Evolutionary conservation across 2,888 invertebrate genomes (phyloP), one percentile per base, ranked within the genome.

Genomic region (Parapristionchus giblindavisi): DNA sequence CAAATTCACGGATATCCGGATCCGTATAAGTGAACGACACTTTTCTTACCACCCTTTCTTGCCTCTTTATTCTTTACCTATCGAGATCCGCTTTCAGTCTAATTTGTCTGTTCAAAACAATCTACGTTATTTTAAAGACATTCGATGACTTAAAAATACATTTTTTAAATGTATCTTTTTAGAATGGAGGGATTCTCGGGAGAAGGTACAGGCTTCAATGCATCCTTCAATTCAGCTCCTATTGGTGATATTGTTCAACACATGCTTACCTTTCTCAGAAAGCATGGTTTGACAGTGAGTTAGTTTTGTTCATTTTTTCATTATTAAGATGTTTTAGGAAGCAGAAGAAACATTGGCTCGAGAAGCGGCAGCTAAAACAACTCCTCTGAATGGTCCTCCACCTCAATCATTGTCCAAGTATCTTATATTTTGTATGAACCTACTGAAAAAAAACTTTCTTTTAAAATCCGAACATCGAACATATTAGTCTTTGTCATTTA

Each of bases 231-330:
- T n/a, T n/a, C n/a, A n/a, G 34, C 11, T 63, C 11, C 34, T 29
- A 29, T 72, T 17, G 75, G 73, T 11, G 81, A 82, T 14, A 36
- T 78, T 4, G 63, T 82, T 1, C 81, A 82, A n/a, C 56, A 60
- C 51, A 63, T 83, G 43, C 58, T 81, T 21, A 73, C 76, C 6
- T 80, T 78, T 66, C 71, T 82, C 32, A 48, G 81, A 38, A 77
- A 71, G 48, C 80, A 83, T 73, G 81, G 81, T 48, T 68, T 82
- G 21, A 74, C 78, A 27, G 79, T 78, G 38, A 29, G 63, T 51
- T 11, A 65, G 24, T n/a, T 17, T 3, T 32, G 11, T 48, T 34
- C 24, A 11, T 48, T 3, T 24, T 43, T 1, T 29, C 11, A 43
- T 8, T 1, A 17, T 34, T 6, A 34, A 32, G 61, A n/a, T 11